Evolutionary conservation across 2,113 vertebrate species (phyloP).

Genomic region (Thinocorus orbignyianus): DNA sequence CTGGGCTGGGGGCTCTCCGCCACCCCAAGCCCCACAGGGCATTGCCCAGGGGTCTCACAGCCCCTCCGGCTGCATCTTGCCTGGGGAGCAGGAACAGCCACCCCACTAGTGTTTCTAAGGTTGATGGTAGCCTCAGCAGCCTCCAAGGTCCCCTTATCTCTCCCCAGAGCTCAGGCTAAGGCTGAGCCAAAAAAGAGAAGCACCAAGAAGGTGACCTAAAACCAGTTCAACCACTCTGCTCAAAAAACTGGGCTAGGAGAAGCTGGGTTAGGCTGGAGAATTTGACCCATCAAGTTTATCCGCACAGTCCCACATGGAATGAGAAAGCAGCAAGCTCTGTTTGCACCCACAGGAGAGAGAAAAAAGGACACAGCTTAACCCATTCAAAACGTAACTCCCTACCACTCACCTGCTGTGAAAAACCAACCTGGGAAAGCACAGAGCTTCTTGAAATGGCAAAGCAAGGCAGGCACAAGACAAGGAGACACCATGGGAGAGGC

Average conservation of each 20-base stretch:
- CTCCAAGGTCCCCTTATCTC: neutral
- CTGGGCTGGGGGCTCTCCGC: neutral
- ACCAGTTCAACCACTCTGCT: neutral
- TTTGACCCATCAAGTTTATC: neutral
- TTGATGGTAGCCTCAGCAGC: neutral
- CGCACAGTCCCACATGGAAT: rapidly evolving
- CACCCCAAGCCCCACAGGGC: rapidly evolving
- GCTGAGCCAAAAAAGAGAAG: neutral
- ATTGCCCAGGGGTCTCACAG: neutral
- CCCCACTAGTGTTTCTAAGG: neutral
- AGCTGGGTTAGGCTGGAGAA: neutral
- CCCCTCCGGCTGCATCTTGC: rapidly evolving
- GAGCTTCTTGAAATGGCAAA: neutral
- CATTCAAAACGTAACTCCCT: neutral
- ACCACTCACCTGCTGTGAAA: neutral
- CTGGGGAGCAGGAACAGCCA: neutral
- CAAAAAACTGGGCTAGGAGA: neutral
- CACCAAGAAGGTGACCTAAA: neutral
- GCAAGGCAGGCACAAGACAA: neutral
- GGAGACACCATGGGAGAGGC: rapidly evolving
- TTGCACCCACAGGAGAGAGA: rapidly evolving
- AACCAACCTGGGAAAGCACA: neutral
- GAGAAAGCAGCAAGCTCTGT: neutral
- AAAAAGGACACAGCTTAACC: neutral
- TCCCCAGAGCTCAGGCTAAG: neutral